Evolutionary conservation across 2,888 invertebrate species (phyloP).

Genomic region (Melikaiella ostensackeni): DNA sequence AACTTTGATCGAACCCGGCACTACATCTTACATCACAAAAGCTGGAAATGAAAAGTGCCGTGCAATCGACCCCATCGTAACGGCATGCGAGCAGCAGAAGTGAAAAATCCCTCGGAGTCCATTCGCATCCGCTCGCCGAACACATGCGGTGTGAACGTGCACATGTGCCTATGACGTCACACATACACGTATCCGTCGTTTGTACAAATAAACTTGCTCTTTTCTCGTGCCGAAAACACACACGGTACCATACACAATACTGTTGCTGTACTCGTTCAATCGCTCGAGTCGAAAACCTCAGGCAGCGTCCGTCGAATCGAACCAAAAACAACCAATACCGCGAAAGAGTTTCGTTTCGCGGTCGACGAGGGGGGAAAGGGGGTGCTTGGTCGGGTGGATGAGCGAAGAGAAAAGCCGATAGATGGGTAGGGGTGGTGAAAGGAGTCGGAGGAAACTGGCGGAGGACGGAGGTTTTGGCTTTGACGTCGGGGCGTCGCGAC

Average conservation of each 20-base stretch:
- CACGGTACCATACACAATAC: background rate
- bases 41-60: background rate
- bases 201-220: slow-evolving; percentile 17
- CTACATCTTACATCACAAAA: background rate
- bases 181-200: background rate
- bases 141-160: slow-evolving; percentile 3
- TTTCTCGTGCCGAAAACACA: background rate
- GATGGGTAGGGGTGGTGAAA: slow-evolving; percentile 18
- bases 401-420: slow-evolving; percentile 56
- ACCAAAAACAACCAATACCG: slow-evolving; percentile 58
- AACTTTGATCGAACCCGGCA: background rate
- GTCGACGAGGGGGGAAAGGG: slow-evolving; percentile 50
- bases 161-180: slow-evolving; percentile 2
- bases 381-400: slow-evolving; percentile 47
- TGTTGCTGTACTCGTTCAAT: slow-evolving; percentile 14
- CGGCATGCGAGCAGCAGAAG: background rate
- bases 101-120: background rate
- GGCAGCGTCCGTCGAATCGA: slow-evolving; percentile 53
- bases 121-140: background rate
- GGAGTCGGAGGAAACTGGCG: slow-evolving; percentile 47
- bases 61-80: background rate
- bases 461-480: slow-evolving; percentile 69
- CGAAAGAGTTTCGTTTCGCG: slow-evolving; percentile 62
- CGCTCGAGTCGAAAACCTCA: slow-evolving; percentile 42
- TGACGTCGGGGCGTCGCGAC: slow-evolving; percentile 75